phyloP scores from a whole-genome alignment of 2,113 vertebrate genomes.

The Forbesichthys agassizii region DNA sequence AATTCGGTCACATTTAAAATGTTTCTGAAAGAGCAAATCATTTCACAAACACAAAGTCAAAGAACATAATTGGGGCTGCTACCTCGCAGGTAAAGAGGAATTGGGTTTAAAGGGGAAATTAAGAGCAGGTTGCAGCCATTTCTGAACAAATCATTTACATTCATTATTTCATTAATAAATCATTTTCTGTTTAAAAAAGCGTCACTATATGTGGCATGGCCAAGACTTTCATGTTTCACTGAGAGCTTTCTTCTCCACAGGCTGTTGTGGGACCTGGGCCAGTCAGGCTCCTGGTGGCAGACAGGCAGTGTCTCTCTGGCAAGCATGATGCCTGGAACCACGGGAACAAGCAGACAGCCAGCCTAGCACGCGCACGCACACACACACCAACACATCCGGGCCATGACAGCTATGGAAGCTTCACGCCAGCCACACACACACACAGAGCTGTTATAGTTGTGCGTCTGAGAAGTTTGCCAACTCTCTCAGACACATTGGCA shows the following conservation, averaged over 20 bases:
- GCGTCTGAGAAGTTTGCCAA: neutral
- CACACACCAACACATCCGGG: slow-evolving; percentile 1
- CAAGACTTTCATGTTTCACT: slow-evolving; percentile 4
- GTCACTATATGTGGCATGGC: no score
- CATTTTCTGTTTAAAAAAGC: neutral
- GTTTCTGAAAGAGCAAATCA: slow-evolving; percentile 1
- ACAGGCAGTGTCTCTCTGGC: slow-evolving; percentile 17
- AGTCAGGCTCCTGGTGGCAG: neutral
- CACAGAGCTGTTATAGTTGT: neutral
- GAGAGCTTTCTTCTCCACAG: slow-evolving; percentile 6
- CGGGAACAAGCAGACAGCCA: neutral
- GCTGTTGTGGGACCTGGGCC: neutral
- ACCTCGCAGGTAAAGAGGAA: slow-evolving; percentile 48
- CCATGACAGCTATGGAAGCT: neutral
- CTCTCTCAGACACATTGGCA: neutral
- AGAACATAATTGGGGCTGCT: slow-evolving; percentile 53
- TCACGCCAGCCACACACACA: neutral
- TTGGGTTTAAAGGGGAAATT: slow-evolving; percentile 24
- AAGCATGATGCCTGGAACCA: neutral
- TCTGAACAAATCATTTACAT: slow-evolving; percentile 42
- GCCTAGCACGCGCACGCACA: neutral
- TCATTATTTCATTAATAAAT: slow-evolving; percentile 29
- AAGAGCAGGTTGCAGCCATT: slow-evolving; percentile 65
- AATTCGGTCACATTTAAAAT: slow-evolving; percentile 28
- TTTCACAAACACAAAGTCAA: slow-evolving; percentile 29